Conservation (phyloP, 2,113 vertebrate genomes). For the Neodontobutis hainanensis region DNA sequence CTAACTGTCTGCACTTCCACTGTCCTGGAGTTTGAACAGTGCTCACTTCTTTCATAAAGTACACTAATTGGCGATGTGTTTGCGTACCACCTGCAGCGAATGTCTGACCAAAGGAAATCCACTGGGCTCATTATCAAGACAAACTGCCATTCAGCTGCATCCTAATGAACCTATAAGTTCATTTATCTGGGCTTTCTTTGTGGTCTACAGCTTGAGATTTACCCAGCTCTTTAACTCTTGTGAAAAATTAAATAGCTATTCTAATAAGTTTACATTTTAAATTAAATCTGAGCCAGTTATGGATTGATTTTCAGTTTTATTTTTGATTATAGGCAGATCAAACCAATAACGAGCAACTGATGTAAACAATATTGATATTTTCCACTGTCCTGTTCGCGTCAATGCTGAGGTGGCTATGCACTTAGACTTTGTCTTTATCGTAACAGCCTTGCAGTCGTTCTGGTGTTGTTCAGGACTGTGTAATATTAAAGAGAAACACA, state of each 20-base stretch:
- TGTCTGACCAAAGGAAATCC: conserved; percentile 19
- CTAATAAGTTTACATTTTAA: no score
- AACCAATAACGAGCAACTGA: no score
- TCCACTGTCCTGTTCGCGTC: background rate
- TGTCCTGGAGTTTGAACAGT: background rate
- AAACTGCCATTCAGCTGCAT: conserved; percentile 23
- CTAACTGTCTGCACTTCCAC: background rate
- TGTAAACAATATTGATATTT: background rate
- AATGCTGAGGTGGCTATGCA: background rate
- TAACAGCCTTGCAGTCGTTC: background rate
- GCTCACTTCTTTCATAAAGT: conserved; percentile 3
- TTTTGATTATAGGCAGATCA: no score
- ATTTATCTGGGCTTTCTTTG: conserved; percentile 6
- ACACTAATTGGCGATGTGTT: conserved; percentile 37
- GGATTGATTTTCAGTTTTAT: no score
- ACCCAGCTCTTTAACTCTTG: background rate
- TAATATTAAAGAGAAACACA: background rate
- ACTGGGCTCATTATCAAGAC: conserved; percentile 40
- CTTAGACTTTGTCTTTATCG: background rate
- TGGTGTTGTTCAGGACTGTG: background rate
- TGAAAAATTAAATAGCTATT: no score
- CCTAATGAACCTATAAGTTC: conserved; percentile 1
- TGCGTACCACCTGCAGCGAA: conserved; percentile 26
- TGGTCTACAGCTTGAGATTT: background rate
- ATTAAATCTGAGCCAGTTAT: no score